A percentile compares a stretch with the other conserved stretches of the same genome.
Evolutionary conservation across 2,113 vertebrate genomes (phyloP).

Genomic region (Varanus komodoensis): DNA sequence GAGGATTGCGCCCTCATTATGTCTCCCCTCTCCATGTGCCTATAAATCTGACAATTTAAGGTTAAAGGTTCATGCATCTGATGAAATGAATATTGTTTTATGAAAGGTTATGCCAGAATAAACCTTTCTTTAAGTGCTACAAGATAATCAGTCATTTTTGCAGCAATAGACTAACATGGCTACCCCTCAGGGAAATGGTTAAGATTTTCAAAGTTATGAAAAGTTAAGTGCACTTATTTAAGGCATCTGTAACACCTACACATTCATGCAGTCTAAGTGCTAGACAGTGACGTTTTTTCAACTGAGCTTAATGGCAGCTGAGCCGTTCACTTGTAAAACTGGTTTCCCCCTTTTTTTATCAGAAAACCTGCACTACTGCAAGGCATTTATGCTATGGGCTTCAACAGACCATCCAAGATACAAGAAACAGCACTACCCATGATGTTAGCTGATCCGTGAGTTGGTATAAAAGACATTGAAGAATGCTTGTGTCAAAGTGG

Average conservation of each 20-base stretch:
- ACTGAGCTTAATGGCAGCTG: background rate
- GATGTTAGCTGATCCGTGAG: conserved; percentile 83
- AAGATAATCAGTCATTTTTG: no score
- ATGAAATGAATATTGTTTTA: no score
- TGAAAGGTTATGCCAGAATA: no score
- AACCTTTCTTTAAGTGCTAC: no score
- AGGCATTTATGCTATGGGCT: conserved; percentile 80
- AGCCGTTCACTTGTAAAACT: background rate
- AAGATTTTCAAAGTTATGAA: background rate
- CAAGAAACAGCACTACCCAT: conserved; percentile 80
- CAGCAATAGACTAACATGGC: no score
- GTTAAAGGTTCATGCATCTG: no score
- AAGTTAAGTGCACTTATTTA: background rate
- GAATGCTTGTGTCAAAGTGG: background rate
- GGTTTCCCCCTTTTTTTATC: conserved; percentile 1
- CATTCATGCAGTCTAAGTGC: background rate
- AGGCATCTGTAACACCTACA: background rate
- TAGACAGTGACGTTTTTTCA: background rate
- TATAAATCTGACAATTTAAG: no score
- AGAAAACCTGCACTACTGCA: conserved; percentile 76
- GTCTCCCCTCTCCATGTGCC: no score
- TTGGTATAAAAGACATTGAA: conserved; percentile 39
- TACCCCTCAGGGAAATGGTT: no score
- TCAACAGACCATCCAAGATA: conserved; percentile 82
- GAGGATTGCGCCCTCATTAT: no score